These are phyloP conservation scores for Aphrophora alni DNA, from an alignment of 2,888 invertebrate species.

Conservation along the genomic window DNA sequence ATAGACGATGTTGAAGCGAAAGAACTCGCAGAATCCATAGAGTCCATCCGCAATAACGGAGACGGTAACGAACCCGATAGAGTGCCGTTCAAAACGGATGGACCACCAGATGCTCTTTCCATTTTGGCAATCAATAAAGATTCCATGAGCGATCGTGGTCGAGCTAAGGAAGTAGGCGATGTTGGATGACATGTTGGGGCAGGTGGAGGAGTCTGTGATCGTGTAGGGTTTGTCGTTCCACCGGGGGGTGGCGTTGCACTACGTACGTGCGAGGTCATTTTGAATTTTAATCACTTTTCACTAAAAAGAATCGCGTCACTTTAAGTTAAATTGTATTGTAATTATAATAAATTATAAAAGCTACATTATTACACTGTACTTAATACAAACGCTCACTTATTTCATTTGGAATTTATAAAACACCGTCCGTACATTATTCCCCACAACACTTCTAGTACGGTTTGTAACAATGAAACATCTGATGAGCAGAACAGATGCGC, in stretches of 20 bases:
- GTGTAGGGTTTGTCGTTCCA: constrained; percentile 52
- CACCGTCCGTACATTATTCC: too few relatives aligned
- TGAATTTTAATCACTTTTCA: too few relatives aligned
- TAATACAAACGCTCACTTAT: too few relatives aligned
- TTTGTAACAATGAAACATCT: too few relatives aligned
- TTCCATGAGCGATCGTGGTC: constrained; percentile 82
- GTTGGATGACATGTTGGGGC: constrained; percentile 55
- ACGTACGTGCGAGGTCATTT: constrained; percentile 28
- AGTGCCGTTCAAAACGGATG: constrained; percentile 53
- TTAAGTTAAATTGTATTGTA: too few relatives aligned
- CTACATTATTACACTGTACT: too few relatives aligned
- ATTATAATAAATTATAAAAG: too few relatives aligned
- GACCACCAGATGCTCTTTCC: constrained; percentile 67
- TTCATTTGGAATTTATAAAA: too few relatives aligned
- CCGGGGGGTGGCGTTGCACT: constrained; percentile 31
- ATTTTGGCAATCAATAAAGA: constrained; percentile 81
- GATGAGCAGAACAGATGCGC: too few relatives aligned
- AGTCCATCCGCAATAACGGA: constrained; percentile 72
- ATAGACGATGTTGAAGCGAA: constrained; percentile 47
- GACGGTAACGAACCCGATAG: constrained; percentile 43
- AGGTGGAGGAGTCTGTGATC: constrained; percentile 62
- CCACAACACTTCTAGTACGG: too few relatives aligned
- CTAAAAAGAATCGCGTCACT: too few relatives aligned
- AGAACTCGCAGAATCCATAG: constrained; percentile 64
- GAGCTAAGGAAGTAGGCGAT: constrained; percentile 53